Percentiles rank a stretch among this genome's conserved stretches.
Conservation (phyloP, 2,888 invertebrate species). For the Saturnia japonica region DNA sequence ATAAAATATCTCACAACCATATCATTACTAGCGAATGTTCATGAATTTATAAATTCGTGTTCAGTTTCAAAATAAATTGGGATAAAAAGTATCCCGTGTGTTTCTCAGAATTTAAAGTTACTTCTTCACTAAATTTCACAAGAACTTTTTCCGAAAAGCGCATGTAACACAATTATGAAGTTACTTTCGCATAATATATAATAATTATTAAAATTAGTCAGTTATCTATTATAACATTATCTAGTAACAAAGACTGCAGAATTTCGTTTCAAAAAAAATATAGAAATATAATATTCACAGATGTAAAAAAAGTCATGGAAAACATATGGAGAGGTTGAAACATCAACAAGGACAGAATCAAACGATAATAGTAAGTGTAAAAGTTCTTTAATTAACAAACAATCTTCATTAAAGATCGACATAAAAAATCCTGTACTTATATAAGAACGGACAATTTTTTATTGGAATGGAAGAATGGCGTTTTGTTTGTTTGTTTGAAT, state of each 20-base stretch:
- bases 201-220: too few species aligned
- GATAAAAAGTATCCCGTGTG: neutral
- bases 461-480: too few species aligned
- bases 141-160: neutral
- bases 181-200: too few species aligned
- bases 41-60: neutral
- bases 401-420: neutral
- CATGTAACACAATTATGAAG: neutral
- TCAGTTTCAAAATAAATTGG: neutral
- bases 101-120: neutral
- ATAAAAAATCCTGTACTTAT: neutral
- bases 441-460: too few species aligned
- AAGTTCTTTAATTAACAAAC: neutral
- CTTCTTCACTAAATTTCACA: neutral
- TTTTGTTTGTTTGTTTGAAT: too few species aligned
- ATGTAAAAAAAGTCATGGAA: slow-evolving; percentile 26
- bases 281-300: slow-evolving; percentile 25
- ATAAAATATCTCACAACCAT: neutral
- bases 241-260: neutral
- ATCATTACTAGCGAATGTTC: neutral
- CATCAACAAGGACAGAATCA: slow-evolving; percentile 28
- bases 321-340: slow-evolving; percentile 24
- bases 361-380: slow-evolving; percentile 39
- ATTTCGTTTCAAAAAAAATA: neutral
- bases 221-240: neutral